Conservation (phyloP, 2,113 vertebrate genomes). For the Fulmarus glacialis region DNA sequence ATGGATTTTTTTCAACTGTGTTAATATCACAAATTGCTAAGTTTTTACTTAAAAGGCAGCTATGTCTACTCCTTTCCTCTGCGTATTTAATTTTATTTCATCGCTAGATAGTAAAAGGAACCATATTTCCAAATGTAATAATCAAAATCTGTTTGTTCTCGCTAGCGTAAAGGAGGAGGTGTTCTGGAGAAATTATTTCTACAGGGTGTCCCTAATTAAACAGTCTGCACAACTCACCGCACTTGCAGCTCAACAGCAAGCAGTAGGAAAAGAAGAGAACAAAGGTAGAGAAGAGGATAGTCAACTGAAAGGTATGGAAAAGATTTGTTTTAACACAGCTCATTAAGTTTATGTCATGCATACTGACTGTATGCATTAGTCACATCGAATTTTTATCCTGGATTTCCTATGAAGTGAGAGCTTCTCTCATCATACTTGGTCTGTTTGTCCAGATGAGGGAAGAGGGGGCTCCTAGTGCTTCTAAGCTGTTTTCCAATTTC, state of each 20-base stretch:
- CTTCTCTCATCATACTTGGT: background rate
- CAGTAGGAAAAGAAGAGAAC: slow-evolving; percentile 77
- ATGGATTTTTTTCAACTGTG: background rate
- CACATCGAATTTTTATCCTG: background rate
- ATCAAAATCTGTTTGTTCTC: background rate
- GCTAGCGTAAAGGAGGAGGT: slow-evolving; percentile 93
- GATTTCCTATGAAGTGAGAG: background rate
- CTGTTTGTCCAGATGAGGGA: background rate
- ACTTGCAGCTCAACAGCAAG: slow-evolving; percentile 90
- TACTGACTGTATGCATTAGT: background rate
- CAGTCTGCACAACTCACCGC: slow-evolving; percentile 96
- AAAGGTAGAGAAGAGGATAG: slow-evolving; percentile 63
- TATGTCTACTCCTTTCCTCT: background rate
- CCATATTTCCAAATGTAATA: background rate
- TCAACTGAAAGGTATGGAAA: slow-evolving; percentile 80
- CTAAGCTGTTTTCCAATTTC: background rate
- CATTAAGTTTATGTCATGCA: background rate
- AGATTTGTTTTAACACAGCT: background rate
- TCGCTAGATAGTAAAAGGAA: background rate
- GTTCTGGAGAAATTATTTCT: slow-evolving; percentile 99
- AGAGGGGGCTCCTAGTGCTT: background rate
- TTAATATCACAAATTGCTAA: background rate
- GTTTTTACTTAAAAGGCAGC: background rate
- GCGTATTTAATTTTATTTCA: background rate
- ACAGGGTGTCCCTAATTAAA: slow-evolving; percentile 95